Percentiles rank a stretch among this genome's conserved stretches.
Conservation (phyloP, 2,797 vertebrate genomes). For the Perodicticus potto region DNA sequence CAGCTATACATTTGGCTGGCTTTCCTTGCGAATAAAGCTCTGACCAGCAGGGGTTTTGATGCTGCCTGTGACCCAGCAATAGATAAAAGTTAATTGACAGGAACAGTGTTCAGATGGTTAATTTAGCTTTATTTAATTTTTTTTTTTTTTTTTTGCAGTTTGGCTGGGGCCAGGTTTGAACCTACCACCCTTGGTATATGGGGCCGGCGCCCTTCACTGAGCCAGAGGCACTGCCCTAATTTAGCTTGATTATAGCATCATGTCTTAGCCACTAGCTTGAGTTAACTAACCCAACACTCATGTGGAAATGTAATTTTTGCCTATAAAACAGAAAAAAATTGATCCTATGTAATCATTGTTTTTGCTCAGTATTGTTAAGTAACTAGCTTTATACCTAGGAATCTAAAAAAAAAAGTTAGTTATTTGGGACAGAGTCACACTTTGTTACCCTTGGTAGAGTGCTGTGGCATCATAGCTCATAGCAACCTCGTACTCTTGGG, state of each 20-base stretch:
- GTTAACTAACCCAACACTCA: neutral
- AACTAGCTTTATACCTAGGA: constrained; percentile 51
- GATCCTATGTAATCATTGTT: neutral
- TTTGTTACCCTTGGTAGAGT: too few relatives aligned
- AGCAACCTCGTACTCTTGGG: too few relatives aligned
- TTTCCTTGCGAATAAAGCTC: neutral
- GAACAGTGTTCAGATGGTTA: neutral
- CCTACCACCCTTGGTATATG: too few relatives aligned
- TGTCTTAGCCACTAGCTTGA: neutral
- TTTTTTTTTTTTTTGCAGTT: neutral
- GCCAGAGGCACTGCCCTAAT: too few relatives aligned
- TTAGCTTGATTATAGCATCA: neutral
- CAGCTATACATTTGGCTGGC: neutral
- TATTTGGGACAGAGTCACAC: too few relatives aligned
- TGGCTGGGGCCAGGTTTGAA: neutral
- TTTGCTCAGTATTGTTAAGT: constrained; percentile 13
- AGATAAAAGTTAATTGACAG: constrained; percentile 34
- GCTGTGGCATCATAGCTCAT: too few relatives aligned
- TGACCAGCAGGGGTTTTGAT: constrained; percentile 43
- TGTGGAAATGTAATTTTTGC: constrained; percentile 57
- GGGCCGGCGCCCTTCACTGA: too few relatives aligned
- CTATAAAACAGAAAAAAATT: constrained; percentile 57
- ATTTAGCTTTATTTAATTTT: neutral
- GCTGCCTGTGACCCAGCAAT: constrained; percentile 33
- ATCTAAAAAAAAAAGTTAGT: neutral